Percentiles rank a stretch among this genome's conserved stretches.
Evolutionary conservation across 2,797 vertebrate species (phyloP).

Genomic region (Cuniculus paca): DNA sequence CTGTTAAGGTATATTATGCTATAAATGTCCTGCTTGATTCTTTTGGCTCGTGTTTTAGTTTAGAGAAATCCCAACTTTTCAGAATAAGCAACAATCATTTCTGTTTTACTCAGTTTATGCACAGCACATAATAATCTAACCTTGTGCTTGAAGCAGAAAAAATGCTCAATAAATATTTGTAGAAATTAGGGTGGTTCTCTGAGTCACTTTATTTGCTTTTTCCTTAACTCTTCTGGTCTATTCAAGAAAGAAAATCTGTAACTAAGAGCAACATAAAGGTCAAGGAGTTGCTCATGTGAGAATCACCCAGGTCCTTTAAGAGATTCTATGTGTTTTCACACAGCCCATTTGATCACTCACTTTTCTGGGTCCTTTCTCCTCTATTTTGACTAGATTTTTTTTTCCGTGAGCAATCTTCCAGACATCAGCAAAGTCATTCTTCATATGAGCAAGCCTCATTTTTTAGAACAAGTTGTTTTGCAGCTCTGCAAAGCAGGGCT

Average conservation of each 20-base stretch:
- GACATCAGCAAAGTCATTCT: constrained; percentile 42
- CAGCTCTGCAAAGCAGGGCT: background rate
- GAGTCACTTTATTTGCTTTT: constrained; percentile 58
- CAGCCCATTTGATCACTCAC: constrained; percentile 59
- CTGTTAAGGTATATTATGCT: background rate
- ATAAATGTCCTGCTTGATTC: background rate
- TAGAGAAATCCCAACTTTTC: constrained; percentile 14
- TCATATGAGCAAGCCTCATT: constrained; percentile 16
- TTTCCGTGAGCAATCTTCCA: constrained; percentile 60
- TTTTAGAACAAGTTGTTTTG: constrained; percentile 63
- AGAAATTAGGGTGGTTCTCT: constrained; percentile 21
- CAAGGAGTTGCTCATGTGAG: background rate
- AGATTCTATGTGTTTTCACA: constrained; percentile 39
- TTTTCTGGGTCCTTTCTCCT: background rate
- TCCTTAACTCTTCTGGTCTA: constrained; percentile 1
- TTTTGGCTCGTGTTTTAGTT: background rate
- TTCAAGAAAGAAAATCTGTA: constrained; percentile 66
- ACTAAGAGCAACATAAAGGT: constrained; percentile 34
- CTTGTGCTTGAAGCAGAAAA: background rate
- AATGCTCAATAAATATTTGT: constrained; percentile 61
- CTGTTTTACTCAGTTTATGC: constrained; percentile 4
- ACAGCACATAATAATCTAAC: background rate
- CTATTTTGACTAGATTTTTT: constrained; percentile 72
- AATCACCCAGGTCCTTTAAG: constrained; percentile 28
- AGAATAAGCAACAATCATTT: background rate